A percentile compares a stretch with the other conserved stretches of the same genome.
Evolutionary conservation across 2,888 invertebrate species (phyloP).

Genomic region (Atrina japonica): DNA sequence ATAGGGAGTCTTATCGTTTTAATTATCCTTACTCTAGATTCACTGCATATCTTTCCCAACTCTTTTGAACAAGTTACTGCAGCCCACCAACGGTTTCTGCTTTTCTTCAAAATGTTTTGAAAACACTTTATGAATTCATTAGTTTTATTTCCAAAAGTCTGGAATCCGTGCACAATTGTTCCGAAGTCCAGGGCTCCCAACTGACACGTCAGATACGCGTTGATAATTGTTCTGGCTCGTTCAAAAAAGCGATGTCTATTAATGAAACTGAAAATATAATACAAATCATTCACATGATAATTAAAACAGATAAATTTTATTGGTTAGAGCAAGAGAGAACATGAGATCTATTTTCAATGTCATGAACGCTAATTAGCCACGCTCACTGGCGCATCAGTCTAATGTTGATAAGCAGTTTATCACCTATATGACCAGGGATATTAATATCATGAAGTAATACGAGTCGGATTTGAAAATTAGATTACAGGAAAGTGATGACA

Average conservation of each 20-base stretch:
- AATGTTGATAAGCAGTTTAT: too few species aligned
- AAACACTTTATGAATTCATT: conserved; percentile 8
- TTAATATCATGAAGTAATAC: too few species aligned
- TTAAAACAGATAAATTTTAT: too few species aligned
- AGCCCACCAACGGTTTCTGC: background rate
- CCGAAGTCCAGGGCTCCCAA: conserved; percentile 6
- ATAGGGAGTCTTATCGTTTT: conserved; percentile 47
- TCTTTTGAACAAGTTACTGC: background rate
- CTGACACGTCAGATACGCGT: conserved; percentile 10
- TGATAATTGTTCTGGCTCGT: conserved; percentile 1
- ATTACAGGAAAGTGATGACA: too few species aligned
- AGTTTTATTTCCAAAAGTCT: conserved; percentile 23
- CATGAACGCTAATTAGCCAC: too few species aligned
- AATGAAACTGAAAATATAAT: conserved; percentile 7
- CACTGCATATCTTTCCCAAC: conserved; percentile 26
- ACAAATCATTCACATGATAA: too few species aligned
- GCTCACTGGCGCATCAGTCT: too few species aligned
- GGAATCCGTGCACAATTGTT: conserved; percentile 14
- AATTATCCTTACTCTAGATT: conserved; percentile 27
- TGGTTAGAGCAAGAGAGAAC: too few species aligned
- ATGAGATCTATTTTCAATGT: too few species aligned
- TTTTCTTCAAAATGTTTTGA: background rate
- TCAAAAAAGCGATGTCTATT: background rate
- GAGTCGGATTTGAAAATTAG: too few species aligned
- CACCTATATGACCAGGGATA: too few species aligned